Base-by-base conservation (phyloP, 2,113 vertebrate species). In the Eonycteris spelaea region DNA sequence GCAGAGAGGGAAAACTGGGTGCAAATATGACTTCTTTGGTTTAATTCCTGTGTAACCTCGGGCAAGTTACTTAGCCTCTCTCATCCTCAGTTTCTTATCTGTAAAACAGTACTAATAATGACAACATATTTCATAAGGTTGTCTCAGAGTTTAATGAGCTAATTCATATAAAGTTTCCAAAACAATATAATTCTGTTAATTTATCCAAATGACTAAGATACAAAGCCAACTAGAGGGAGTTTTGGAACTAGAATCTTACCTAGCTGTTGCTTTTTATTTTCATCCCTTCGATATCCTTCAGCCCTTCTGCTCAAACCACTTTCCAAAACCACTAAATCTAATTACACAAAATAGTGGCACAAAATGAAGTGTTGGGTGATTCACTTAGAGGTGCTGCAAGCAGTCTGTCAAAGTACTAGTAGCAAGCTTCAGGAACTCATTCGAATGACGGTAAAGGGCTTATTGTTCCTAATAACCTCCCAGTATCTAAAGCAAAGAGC, bases 381-480 rank as follows among this genome's bases (percentile, higher is more conserved):
- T 87, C 5, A n/a, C 22, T 30, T 15, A 61, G 74, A 89, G 14
- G 24, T 33, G 14, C 51, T 61, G 2, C 22, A 12, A 55, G 2
- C 18, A 10, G n/a, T 84, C 70, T 82, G 48, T 96, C 80, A 43
- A 57, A 78, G 67, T 77, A 16, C 40, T 26, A 74, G 35, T 33
- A 51, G 57, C 16, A n/a, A 86, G 63, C 84, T 91, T 90, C 53
- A 59, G 80, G 63, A 78, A n/a, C 35, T 70, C 33, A 45, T 65
- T 30, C 83, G 61, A 74, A 94, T 70, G 86, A 68, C 19, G 24
- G 45, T 53, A 79, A 96, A 83, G 73, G 73, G n/a, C 22, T 89
- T 95, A 82, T 95, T 92, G 89, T 67, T 91, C 85, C 78, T 96
- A 75, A 86, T 92, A 90, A 93, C 43, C 61, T 96, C 61, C 59